phyloP scores from a whole-genome alignment of 2,113 vertebrate species.

The Ptyas mucosa region DNA sequence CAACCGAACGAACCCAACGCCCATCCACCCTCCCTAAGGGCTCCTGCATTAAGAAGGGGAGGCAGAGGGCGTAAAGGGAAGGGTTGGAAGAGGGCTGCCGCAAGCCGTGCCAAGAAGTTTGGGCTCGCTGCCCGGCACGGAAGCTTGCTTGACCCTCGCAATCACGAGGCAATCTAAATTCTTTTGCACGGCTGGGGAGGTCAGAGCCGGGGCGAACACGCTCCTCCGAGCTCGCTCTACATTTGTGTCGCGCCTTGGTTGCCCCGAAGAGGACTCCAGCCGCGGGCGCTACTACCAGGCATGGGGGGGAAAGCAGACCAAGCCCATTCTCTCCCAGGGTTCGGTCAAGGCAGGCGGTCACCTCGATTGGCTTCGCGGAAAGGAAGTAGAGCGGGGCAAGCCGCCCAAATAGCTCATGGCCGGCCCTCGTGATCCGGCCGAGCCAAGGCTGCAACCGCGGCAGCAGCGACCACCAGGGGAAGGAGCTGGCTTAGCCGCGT shows the following conservation, averaged over 20 bases:
- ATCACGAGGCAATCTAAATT: neutral
- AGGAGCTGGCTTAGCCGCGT: neutral
- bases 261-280: neutral
- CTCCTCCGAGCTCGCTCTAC: neutral
- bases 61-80: neutral
- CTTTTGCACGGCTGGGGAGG: neutral
- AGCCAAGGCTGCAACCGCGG: neutral
- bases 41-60: slow-evolving; percentile 9
- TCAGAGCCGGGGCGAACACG: neutral
- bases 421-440: neutral
- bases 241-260: neutral
- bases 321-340: neutral
- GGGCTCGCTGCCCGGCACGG: neutral
- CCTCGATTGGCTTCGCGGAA: neutral
- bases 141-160: neutral
- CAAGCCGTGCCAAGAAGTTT: neutral
- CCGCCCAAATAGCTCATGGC: neutral
- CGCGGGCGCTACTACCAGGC: neutral
- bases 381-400: neutral
- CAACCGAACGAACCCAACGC: neutral
- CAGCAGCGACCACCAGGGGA: neutral
- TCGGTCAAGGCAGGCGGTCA: neutral
- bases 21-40: slow-evolving; percentile 8
- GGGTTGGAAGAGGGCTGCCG: neutral
- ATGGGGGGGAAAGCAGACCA: neutral